Evolutionary conservation across 2,113 vertebrate species (phyloP).

Genomic region (Ceyx melanurus): DNA sequence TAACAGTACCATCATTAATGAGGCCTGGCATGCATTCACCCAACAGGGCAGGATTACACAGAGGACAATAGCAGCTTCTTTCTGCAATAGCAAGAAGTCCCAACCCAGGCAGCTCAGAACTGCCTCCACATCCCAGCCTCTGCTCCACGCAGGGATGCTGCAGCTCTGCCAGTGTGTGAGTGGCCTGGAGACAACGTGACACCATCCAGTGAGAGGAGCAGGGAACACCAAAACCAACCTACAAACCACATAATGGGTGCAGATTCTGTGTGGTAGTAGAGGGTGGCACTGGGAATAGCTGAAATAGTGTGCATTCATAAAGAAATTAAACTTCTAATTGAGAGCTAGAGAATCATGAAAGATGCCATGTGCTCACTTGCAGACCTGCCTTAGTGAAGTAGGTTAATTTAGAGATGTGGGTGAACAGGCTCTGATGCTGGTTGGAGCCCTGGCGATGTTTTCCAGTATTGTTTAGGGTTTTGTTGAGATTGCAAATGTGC

Average conservation of each 20-base stretch:
- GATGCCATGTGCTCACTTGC: background rate
- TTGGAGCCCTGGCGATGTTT: background rate
- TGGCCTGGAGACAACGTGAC: background rate
- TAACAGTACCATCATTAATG: slow-evolving; percentile 27
- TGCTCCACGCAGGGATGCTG: background rate
- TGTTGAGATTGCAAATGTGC: background rate
- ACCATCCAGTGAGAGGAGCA: background rate
- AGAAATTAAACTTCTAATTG: background rate
- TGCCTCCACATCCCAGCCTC: background rate
- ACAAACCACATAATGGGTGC: background rate
- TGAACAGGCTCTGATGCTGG: background rate
- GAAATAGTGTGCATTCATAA: background rate
- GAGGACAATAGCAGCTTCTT: slow-evolving; percentile 17
- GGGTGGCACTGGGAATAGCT: background rate
- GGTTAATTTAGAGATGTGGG: background rate
- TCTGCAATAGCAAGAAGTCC: background rate
- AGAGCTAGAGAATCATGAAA: background rate
- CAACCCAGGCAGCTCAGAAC: background rate
- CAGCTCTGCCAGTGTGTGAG: background rate
- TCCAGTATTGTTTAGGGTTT: background rate
- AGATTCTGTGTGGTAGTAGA: background rate
- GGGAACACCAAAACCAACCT: background rate
- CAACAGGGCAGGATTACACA: background rate
- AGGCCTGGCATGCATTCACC: slow-evolving; percentile 30
- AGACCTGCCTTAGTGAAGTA: background rate